phyloP scores from a whole-genome alignment of 2,113 vertebrate species.

The Alces alces region DNA sequence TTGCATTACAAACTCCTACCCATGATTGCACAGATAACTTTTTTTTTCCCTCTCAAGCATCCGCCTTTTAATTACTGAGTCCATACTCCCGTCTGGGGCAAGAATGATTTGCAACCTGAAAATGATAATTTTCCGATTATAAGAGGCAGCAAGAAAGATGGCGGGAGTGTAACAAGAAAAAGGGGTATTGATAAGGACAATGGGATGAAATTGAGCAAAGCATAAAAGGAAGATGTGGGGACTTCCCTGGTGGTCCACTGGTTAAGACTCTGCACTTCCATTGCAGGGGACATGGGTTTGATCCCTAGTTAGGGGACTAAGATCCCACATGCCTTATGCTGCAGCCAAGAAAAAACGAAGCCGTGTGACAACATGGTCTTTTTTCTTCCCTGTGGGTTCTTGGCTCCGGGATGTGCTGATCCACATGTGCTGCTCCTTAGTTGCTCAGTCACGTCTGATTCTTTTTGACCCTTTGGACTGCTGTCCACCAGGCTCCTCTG shows the following conservation, averaged over 20 bases:
- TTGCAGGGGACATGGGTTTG: too few relatives aligned
- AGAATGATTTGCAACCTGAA: neutral
- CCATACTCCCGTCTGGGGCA: neutral
- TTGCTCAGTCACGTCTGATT: neutral
- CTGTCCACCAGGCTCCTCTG: neutral
- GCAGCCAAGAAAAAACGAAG: neutral
- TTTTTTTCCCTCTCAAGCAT: neutral
- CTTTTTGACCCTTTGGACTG: neutral
- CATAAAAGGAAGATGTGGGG: neutral
- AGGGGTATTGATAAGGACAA: neutral
- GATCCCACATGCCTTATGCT: too few relatives aligned
- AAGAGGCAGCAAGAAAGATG: neutral
- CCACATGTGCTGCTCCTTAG: neutral
- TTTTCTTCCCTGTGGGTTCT: neutral
- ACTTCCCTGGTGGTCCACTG: neutral
- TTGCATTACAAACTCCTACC: too few relatives aligned
- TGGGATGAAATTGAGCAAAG: neutral
- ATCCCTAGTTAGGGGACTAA: too few relatives aligned
- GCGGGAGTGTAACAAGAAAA: neutral
- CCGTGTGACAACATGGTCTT: accelerated
- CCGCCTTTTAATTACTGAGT: neutral
- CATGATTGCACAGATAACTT: accelerated
- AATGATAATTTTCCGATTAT: neutral
- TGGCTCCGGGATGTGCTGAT: neutral
- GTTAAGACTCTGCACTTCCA: neutral